Evolutionary conservation across 2,113 vertebrate species (phyloP).

Genomic region (Takifugu bimaculatus): DNA sequence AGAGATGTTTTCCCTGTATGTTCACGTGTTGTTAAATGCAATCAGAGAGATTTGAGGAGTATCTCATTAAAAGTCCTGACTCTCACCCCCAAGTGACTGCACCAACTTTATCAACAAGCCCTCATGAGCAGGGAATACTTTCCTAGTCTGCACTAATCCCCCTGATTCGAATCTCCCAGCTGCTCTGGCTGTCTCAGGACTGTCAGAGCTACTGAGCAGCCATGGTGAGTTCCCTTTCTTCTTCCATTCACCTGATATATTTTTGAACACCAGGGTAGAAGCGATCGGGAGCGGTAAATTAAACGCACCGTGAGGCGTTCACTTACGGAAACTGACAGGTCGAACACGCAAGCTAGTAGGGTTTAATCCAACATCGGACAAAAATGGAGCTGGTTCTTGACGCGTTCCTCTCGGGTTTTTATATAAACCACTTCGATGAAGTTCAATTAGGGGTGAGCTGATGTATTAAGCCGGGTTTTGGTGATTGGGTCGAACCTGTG

Average conservation of each 20-base stretch:
- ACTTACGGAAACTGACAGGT: slow-evolving; percentile 13
- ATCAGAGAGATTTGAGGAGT: too few relatives aligned
- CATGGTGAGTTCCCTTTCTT: slow-evolving; percentile 34
- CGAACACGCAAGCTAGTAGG: too few relatives aligned
- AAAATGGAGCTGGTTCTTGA: neutral
- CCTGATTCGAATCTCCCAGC: slow-evolving; percentile 45
- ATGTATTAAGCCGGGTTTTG: too few relatives aligned
- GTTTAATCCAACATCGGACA: slow-evolving; percentile 17
- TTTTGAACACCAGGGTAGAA: too few relatives aligned
- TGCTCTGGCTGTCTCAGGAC: slow-evolving; percentile 23
- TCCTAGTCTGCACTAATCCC: slow-evolving; percentile 58
- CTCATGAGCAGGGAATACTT: neutral
- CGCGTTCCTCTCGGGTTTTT: too few relatives aligned
- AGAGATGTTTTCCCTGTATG: too few relatives aligned
- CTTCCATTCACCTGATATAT: neutral
- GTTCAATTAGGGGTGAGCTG: too few relatives aligned
- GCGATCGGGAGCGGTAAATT: neutral
- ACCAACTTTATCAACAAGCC: neutral
- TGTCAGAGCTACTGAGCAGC: neutral
- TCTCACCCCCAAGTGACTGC: too few relatives aligned
- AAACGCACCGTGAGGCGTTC: neutral
- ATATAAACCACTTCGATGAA: too few relatives aligned
- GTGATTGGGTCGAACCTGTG: too few relatives aligned
- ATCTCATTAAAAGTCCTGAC: too few relatives aligned
- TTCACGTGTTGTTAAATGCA: too few relatives aligned